phyloP scores from a whole-genome alignment of 2,888 invertebrate species.

The Drosophila birchii region DNA sequence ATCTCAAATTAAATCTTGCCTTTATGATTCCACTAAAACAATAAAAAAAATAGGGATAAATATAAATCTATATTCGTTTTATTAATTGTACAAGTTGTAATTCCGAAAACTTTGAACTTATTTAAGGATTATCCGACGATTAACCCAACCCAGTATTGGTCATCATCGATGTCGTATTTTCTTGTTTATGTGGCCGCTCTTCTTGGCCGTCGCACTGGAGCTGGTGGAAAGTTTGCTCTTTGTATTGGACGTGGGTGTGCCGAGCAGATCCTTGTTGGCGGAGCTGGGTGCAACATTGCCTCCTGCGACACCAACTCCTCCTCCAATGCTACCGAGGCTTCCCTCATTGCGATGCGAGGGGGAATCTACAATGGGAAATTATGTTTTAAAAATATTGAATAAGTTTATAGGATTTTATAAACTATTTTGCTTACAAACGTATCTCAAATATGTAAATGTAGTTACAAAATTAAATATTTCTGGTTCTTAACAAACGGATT shows the following conservation, averaged over 20 bases:
- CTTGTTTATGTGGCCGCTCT: conserved; percentile 91
- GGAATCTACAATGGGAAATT: conserved; percentile 41
- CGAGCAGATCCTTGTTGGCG: conserved; percentile 76
- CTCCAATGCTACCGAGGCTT: conserved; percentile 13
- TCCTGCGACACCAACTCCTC: conserved; percentile 35
- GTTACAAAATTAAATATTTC: not conserved
- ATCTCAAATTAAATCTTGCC: not conserved
- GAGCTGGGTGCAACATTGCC: conserved; percentile 48
- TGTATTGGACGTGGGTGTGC: conserved; percentile 84
- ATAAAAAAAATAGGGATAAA: not conserved
- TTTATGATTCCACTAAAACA: too few relatives aligned
- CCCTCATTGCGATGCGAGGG: conserved; percentile 79
- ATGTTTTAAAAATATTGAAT: not conserved
- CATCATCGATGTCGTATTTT: conserved; percentile 92
- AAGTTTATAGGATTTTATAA: not conserved
- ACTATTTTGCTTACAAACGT: not conserved
- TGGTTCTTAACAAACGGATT: too few relatives aligned
- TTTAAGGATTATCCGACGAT: not conserved
- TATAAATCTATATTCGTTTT: conserved; percentile 21
- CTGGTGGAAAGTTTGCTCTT: conserved; percentile 86
- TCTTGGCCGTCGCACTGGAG: conserved; percentile 86
- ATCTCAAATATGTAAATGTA: not conserved
- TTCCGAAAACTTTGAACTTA: conserved; percentile 18
- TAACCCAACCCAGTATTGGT: conserved; percentile 2
- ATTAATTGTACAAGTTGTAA: conserved; percentile 32